These are phyloP conservation scores for Megalops cyprinoides DNA, from an alignment of 2,797 vertebrate species.

Conservation along the genomic window DNA sequence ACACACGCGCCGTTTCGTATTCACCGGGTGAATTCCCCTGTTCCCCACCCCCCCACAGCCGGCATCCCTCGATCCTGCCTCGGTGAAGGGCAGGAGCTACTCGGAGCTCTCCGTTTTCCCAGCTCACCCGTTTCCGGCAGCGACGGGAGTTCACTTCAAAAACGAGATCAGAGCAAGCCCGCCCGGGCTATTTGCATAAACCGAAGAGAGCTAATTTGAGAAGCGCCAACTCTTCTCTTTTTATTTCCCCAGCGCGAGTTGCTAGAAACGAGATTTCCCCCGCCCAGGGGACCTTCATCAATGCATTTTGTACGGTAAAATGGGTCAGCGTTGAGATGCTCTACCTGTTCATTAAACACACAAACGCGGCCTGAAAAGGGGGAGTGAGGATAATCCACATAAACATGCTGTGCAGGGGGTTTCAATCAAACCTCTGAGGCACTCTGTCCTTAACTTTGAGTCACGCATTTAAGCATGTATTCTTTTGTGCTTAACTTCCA, in stretches of 20 bases:
- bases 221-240: slow-evolving; percentile 19
- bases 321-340: slow-evolving; percentile 49
- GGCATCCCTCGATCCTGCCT: background rate
- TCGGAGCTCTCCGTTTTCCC: background rate
- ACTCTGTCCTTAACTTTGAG: no score
- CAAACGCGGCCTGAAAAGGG: background rate
- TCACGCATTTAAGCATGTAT: no score
- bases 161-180: slow-evolving; percentile 15
- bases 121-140: background rate
- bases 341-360: slow-evolving; percentile 56
- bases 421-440: no score
- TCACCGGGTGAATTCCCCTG: background rate
- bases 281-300: slow-evolving; percentile 66
- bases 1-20: no score
- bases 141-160: slow-evolving; percentile 1
- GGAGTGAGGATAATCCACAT: no score
- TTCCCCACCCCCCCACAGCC: background rate
- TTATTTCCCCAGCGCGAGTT: slow-evolving; percentile 27
- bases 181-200: slow-evolving; percentile 31
- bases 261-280: slow-evolving; percentile 71
- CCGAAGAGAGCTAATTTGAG: slow-evolving; percentile 21
- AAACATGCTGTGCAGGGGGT: no score
- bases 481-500: no score
- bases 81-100: background rate
- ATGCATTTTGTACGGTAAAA: slow-evolving; percentile 2